These are phyloP conservation scores for Hucho hucho DNA, from an alignment of 2,113 vertebrate genomes.

Conservation along the genomic window DNA sequence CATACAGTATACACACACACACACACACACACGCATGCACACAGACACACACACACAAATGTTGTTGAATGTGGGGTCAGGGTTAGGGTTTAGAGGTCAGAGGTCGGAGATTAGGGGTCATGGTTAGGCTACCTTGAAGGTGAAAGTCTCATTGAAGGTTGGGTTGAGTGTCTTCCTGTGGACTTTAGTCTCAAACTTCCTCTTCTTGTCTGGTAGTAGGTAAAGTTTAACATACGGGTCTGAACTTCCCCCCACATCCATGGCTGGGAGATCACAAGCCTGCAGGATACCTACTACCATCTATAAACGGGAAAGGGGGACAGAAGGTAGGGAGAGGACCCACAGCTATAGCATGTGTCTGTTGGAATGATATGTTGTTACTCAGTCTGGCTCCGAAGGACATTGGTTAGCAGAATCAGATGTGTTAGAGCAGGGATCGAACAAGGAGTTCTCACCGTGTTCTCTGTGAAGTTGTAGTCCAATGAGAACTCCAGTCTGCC, in stretches of 20 bases:
- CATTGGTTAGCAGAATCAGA: not conserved
- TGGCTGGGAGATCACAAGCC: constrained; percentile 81
- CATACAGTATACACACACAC: not conserved
- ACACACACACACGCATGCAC: not conserved
- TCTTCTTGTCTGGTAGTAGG: constrained; percentile 87
- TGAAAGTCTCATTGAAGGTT: constrained; percentile 83
- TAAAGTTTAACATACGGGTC: constrained; percentile 88
- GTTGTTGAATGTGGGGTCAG: not conserved
- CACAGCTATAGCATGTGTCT: too few species aligned
- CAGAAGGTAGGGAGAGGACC: constrained; percentile 4
- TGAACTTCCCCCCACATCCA: constrained; percentile 88
- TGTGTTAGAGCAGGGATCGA: not conserved
- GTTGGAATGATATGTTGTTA: not conserved
- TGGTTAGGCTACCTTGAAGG: constrained; percentile 78
- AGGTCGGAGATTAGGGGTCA: not conserved
- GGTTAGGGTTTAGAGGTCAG: not conserved
- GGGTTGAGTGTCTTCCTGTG: constrained; percentile 88
- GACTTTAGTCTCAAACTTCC: constrained; percentile 88
- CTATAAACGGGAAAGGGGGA: constrained; percentile 42
- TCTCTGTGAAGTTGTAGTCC: constrained; percentile 96
- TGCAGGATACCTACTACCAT: constrained; percentile 80
- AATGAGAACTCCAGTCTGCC: constrained; percentile 92
- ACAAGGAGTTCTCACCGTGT: constrained; percentile 74
- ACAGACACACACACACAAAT: not conserved
- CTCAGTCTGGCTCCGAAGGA: not conserved